Base-by-base conservation (phyloP, 2,888 invertebrate genomes). In the Eristalinus sepulchralis region DNA sequence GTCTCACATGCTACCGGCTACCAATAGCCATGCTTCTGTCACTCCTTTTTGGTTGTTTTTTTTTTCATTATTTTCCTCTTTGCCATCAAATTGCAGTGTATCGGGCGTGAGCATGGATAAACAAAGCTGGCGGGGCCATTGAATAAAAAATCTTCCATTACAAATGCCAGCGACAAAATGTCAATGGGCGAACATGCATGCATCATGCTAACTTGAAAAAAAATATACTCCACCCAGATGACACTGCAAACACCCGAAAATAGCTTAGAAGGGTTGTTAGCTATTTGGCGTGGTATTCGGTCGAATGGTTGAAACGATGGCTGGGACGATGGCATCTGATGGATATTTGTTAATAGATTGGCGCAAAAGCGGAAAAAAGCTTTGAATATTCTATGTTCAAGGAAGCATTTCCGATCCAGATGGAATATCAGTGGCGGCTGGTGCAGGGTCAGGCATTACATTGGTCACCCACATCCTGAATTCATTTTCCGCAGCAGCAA, bases 31-130 rank as follows among this genome's bases (percentile, higher is more conserved):
- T 17, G 53, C 59, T 36, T 31, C 59, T 34, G 31, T 64, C 55
- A 22, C 5, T 27, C 33, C 33, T 34, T 11, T 47, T 60, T 24
- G n/a, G n/a, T n/a, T n/a, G n/a, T n/a, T n/a, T n/a, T n/a, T n/a
- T n/a, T n/a, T n/a, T n/a, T n/a, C n/a, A n/a, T 13, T 79, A 5
- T 27, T 2, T 27, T 27, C 27, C 27, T 80, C 79, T 75, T 67
- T 55, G 60, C 55, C 55, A 31, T 36, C 70, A 67, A 76, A 72
- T 77, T 81, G 81, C 85, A 81, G 59, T 73, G 57, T 70, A 82
- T 60, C 64, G 73, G 85, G 82, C 85, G 82, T 86, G 82, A 86
- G 82, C 78, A 9, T 70, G 78, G 73, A 85, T 81, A 81, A 81
- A 80, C 84, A 80, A 80, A 83, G 60, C 64, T 63, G 63, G 63